phyloP scores from a whole-genome alignment of 2,113 vertebrate species.

The Lepisosteus osseus region DNA sequence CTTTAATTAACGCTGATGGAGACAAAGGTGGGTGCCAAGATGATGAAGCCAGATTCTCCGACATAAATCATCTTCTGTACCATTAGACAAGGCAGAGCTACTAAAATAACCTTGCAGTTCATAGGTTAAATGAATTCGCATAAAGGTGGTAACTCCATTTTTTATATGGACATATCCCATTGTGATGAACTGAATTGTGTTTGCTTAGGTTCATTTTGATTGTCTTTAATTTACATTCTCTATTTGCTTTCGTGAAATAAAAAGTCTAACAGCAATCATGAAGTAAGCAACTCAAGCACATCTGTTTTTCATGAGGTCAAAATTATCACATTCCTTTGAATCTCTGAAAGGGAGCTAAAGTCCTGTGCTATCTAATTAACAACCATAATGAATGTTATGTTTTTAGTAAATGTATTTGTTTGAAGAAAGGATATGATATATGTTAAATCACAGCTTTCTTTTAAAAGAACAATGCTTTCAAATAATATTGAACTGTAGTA shows the following conservation, averaged over 20 bases:
- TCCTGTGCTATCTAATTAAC: too few species aligned
- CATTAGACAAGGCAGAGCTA: conserved; percentile 65
- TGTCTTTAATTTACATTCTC: conserved; percentile 25
- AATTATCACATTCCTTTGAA: too few species aligned
- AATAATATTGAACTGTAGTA: too few species aligned
- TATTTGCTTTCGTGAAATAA: background rate
- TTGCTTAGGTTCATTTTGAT: conserved; percentile 27
- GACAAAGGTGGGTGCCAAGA: conserved; percentile 93
- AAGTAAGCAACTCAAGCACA: background rate
- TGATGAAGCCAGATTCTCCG: conserved; percentile 82
- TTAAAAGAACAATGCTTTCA: too few species aligned
- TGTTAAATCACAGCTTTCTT: too few species aligned
- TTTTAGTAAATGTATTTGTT: too few species aligned
- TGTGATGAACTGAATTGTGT: conserved; percentile 42
- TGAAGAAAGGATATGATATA: too few species aligned
- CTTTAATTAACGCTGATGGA: conserved; percentile 99
- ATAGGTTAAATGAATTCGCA: conserved; percentile 77
- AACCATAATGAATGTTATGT: too few species aligned
- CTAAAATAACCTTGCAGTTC: conserved; percentile 90
- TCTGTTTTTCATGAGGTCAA: background rate
- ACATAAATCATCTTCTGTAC: conserved; percentile 86
- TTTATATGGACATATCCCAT: conserved; percentile 50
- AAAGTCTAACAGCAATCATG: background rate
- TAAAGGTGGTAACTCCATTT: conserved; percentile 56
- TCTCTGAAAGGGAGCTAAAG: too few species aligned